Conservation (phyloP, 2,797 vertebrate genomes). For the Parauchenoglanis punctatus region DNA sequence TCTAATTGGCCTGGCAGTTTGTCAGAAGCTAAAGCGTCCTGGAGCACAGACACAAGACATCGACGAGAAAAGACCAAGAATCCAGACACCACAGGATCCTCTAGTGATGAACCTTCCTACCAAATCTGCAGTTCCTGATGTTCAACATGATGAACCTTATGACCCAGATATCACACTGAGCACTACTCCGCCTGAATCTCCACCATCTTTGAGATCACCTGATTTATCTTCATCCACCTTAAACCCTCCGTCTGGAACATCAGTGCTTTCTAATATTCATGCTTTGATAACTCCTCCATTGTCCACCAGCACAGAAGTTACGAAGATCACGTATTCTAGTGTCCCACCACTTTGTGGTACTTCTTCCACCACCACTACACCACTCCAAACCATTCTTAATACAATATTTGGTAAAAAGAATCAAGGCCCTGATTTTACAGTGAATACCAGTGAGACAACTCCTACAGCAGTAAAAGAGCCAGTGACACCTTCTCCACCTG, state of each 20-base stretch:
- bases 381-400: slow-evolving; percentile 88
- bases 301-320: slow-evolving; percentile 6
- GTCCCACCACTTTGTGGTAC: slow-evolving; percentile 32
- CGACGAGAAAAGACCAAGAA: slow-evolving; percentile 84
- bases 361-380: slow-evolving; percentile 70
- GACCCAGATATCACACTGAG: slow-evolving; percentile 72
- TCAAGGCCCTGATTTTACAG: slow-evolving; percentile 65
- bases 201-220: slow-evolving; percentile 72
- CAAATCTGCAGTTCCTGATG: slow-evolving; percentile 71
- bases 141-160: slow-evolving; percentile 76
- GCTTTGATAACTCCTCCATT: slow-evolving; percentile 66
- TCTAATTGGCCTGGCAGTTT: slow-evolving; percentile 90
- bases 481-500: slow-evolving; percentile 64
- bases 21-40: slow-evolving; percentile 87
- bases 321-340: neutral
- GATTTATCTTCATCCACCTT: slow-evolving; percentile 72
- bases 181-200: slow-evolving; percentile 80
- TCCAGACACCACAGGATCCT: slow-evolving; percentile 77
- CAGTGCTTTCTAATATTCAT: slow-evolving; percentile 66
- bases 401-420: slow-evolving; percentile 86
- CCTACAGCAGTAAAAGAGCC: slow-evolving; percentile 57
- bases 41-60: slow-evolving; percentile 69
- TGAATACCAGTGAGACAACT: slow-evolving; percentile 60
- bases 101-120: slow-evolving; percentile 68
- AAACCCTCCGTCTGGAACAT: slow-evolving; percentile 68